Base-by-base conservation (phyloP, 2,797 vertebrate genomes). In the Yasuhikotakia modesta region DNA sequence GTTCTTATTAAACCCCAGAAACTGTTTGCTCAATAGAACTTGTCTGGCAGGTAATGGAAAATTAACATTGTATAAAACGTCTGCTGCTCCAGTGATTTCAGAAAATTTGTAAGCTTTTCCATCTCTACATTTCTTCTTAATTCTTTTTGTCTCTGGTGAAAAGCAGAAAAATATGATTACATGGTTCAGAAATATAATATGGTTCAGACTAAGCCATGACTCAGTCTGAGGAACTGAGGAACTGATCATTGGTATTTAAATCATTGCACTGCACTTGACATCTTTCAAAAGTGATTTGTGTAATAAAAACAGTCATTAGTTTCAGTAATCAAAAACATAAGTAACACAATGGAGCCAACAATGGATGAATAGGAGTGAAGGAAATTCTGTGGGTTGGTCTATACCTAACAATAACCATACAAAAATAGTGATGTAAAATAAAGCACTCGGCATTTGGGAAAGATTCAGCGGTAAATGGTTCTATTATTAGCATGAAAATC, bases 21-120 rank as follows among this genome's bases (percentile, higher is more conserved):
- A 45, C 72, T n/a, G 57, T 16, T 27, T 4, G 3, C 16, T 64
- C 13, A 43, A 6, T 53, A 64, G 72, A 81, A 72, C 81, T 46
- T 77, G 60, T 70, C 58, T 1, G 69, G 57, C 75, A 82, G 70
- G 67, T 79, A 77, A 73, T 79, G 73, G 65, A 85, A 77, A 76
- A 68, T 19, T 57, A 72, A 80, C 6, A n/a, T 55, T 7, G 39
- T 27, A 48, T 27, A 58, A 76, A 63, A 39, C 32, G n/a, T 72
- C 58, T 24, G 14, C 24, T 32, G 16, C 35, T 76, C 6, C 50
- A 30, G 11, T 64, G 43, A 32, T 73, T 78, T 60, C n/a, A 68
- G 69, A 66, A 78, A 64, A 53, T 68, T 21, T 70, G 16, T 24
- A 5, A 19, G 68, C 12, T 77, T 69, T 63, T 46, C 48, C 19